Percentiles rank a stretch among this genome's conserved stretches.
Evolutionary conservation across 2,888 invertebrate genomes (phyloP).

Genomic region (Andrena flavipes): DNA sequence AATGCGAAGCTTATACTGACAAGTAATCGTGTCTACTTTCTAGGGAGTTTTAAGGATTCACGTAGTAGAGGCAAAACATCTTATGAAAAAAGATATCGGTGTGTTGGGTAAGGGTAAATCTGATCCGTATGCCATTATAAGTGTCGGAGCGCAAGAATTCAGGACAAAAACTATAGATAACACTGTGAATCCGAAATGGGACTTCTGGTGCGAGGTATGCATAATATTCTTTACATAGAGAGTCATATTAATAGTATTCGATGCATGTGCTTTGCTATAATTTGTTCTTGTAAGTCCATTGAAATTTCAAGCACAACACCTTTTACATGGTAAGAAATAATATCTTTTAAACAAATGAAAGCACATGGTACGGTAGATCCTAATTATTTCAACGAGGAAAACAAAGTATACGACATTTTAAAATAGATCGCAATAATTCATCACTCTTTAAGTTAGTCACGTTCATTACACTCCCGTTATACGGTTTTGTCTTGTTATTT

Average conservation of each 20-base stretch:
- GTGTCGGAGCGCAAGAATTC: slow-evolving; percentile 97
- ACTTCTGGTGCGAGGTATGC: slow-evolving; percentile 98
- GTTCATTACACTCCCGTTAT: not conserved
- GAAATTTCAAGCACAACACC: slow-evolving; percentile 59
- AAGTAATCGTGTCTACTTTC: not conserved
- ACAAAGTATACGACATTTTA: slow-evolving; percentile 3
- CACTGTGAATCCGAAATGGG: slow-evolving; percentile 98
- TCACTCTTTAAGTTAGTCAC: slow-evolving; percentile 12
- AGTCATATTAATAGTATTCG: slow-evolving; percentile 54
- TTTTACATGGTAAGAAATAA: slow-evolving; percentile 64
- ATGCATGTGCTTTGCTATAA: slow-evolving; percentile 77
- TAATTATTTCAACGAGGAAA: slow-evolving; percentile 7
- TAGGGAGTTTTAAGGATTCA: slow-evolving; percentile 97
- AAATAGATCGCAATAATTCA: slow-evolving; percentile 9
- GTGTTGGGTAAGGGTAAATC: slow-evolving; percentile 98
- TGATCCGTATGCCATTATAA: slow-evolving; percentile 97
- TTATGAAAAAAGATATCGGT: slow-evolving; percentile 98
- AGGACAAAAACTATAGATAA: slow-evolving; percentile 97
- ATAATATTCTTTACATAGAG: slow-evolving; percentile 29
- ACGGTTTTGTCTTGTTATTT: slow-evolving; percentile 11
- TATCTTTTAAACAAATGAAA: slow-evolving; percentile 34
- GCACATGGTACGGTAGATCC: slow-evolving; percentile 20
- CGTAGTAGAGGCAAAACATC: slow-evolving; percentile 96
- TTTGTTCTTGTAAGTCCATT: slow-evolving; percentile 49
- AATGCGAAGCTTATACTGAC: not conserved